Conservation (phyloP, 2,888 invertebrate species). For the Clivina fossor region DNA sequence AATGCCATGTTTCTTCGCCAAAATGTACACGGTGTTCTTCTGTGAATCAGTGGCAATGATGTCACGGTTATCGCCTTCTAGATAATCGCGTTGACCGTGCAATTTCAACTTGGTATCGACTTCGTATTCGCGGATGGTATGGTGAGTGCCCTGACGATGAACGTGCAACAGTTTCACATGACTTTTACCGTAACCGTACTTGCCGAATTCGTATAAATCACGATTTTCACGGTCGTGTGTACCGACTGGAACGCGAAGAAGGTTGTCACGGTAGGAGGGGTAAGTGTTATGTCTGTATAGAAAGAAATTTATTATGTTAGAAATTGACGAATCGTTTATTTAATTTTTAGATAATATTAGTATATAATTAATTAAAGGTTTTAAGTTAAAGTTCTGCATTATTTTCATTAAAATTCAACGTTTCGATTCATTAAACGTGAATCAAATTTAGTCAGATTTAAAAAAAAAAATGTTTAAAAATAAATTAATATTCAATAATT, state of each 20-base stretch:
- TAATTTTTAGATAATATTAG: too few relatives aligned
- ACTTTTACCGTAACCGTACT: conserved; percentile 74
- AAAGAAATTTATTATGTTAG: too few relatives aligned
- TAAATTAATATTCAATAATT: too few relatives aligned
- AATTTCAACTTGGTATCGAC: conserved; percentile 72
- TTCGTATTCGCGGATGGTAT: conserved; percentile 74
- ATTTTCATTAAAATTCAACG: too few relatives aligned
- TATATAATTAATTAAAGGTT: too few relatives aligned
- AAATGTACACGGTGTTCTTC: conserved; percentile 77
- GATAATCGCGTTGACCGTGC: conserved; percentile 69
- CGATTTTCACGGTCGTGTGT: conserved; percentile 36
- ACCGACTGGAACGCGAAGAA: conserved; percentile 15
- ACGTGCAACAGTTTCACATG: conserved; percentile 74
- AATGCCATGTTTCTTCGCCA: conserved; percentile 77
- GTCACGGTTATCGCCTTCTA: conserved; percentile 72
- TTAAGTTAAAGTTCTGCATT: too few relatives aligned
- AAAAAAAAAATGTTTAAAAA: too few relatives aligned
- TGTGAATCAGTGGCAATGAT: conserved; percentile 82
- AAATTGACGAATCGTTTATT: too few relatives aligned
- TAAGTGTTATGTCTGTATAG: too few relatives aligned
- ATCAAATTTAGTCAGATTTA: too few relatives aligned
- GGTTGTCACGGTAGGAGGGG: too few relatives aligned
- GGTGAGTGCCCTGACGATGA: conserved; percentile 65
- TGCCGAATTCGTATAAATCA: conserved; percentile 60
- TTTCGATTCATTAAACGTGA: too few relatives aligned